Percentiles rank a stretch among this genome's conserved stretches.
Evolutionary conservation across 2,888 invertebrate species (phyloP).

Genomic region (Spilosoma lubricipeda): DNA sequence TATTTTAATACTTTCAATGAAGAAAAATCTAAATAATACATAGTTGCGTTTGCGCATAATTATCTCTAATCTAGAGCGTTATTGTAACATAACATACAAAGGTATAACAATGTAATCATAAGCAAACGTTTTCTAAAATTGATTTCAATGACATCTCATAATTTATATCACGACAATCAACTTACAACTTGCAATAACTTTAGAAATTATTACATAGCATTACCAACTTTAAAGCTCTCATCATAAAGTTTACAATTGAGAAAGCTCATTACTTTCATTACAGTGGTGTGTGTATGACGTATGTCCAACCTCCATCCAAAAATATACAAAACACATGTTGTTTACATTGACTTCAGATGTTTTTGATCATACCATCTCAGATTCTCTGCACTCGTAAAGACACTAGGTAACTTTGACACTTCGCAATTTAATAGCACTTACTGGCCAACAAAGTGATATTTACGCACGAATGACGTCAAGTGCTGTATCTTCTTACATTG

Average conservation of each 20-base stretch:
- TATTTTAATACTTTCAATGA: not conserved
- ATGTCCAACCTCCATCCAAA: constrained; percentile 35
- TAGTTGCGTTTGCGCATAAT: not conserved
- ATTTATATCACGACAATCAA: constrained; percentile 10
- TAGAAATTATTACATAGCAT: constrained; percentile 3
- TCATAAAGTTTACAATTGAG: constrained; percentile 10
- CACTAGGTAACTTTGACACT: constrained; percentile 6
- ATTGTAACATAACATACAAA: not conserved
- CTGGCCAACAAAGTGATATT: constrained; percentile 3
- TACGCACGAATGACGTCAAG: not conserved
- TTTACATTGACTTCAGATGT: constrained; percentile 41
- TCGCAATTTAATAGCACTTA: not conserved
- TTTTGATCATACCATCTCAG: constrained; percentile 33
- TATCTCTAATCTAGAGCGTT: not conserved
- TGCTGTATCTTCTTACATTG: not conserved
- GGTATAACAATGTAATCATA: not conserved
- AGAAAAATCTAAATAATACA: not conserved
- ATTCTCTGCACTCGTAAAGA: constrained; percentile 1
- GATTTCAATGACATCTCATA: constrained; percentile 6
- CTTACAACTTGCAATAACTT: constrained; percentile 6
- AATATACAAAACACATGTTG: constrained; percentile 46
- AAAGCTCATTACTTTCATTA: constrained; percentile 26
- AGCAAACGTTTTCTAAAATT: constrained; percentile 10
- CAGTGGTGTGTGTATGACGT: constrained; percentile 36
- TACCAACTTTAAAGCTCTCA: not conserved